Evolutionary conservation across 1,140 invertebrate species (phyloP), one percentile per base, ranked within the genome.

Genomic region (Orchestia grillus): DNA sequence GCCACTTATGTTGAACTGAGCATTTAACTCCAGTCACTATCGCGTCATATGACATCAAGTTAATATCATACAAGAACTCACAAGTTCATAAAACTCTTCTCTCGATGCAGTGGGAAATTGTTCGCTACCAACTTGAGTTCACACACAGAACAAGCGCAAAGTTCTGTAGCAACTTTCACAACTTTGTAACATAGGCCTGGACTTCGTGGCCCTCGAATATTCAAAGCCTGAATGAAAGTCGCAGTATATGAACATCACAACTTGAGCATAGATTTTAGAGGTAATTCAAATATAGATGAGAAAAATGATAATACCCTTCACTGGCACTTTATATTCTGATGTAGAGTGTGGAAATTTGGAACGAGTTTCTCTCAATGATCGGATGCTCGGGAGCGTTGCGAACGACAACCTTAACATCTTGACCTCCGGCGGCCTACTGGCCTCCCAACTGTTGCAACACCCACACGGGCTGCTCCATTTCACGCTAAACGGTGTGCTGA

Each of bases 381-480:
- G 8, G 41, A 90, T 11, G 88, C 88, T 41, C 4, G 28, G 43
- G 88, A 41, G 43, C 88, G 23, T 42, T 44, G 88, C n/a, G 41
- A 90, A 41, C 88, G 28, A 28, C 88, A 41, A 90, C n/a, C 88
- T 44, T 44, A 90, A 42, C 88, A 90, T 8, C 88, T 16, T 44
- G 88, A 90, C 88, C 88, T 41, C 88, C 11, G 41, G 28, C 88
- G 88, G 88, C 88, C 88, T 41, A 90, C 88, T 90, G 88, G 88
- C 88, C 42, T 90, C 88, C 88, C 88, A 90, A 90, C 88, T 90
- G 88, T 90, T 90, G 88, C 88, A 41, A 90, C 88, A 90, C 88
- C 88, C 88, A 90, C 88, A 90, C 88, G 41, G 41, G 88, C n/a
- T 42, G 88, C 88, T 43, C 4, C 41, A 90, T 90, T 90, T 44